Evolutionary conservation across 2,113 vertebrate genomes (phyloP), one percentile per base, ranked within the genome.

Genomic region (Clarias magur): DNA sequence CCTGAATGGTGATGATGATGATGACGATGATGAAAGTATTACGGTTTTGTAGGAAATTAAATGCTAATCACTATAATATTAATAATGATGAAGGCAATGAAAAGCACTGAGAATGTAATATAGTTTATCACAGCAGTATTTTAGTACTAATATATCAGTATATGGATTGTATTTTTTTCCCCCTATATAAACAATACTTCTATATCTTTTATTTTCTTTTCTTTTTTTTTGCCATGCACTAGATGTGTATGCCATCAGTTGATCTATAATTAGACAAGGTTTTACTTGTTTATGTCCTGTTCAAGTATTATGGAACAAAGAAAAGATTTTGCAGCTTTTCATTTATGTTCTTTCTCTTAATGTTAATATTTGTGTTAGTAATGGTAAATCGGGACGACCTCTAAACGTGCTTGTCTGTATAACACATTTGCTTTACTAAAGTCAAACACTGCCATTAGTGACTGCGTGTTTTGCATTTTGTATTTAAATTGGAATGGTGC

Each of bases 251-350:
- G 82, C 62, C 70, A 79, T 70, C 21, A 62, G 68, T 84, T 89
- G 73, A 85, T 83, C 72, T 84, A 85, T 89, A 83, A 57, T 85
- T 86, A 88, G 87, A 95, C 94, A 95, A 95, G 94, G 94, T 95
- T 95, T 93, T 95, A 95, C 94, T 95, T 95, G 94, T 95, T 94
- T 9, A 72, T 70, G 90, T 93, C 92, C 86, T 93, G 91, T 91
- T 91, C 83, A 80, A 91, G 72, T 92, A 92, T 91, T 85, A 79
- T 79, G 3, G 84, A 75, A 15, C 85, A 72, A 83, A 84, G 48
- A 84, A 80, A 68, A 89, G 72, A 86, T 57, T 90, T 94, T 94
- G n/a, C 56, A 63, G 3, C 7, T 19, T 65, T 42, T n/a, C 0
- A n/a, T 15, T 5, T n/a, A 15, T 25, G 62, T 59, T 80, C 21